Base-by-base conservation (phyloP, 1,140 invertebrate genomes). In the Hypothenemus hampei region DNA sequence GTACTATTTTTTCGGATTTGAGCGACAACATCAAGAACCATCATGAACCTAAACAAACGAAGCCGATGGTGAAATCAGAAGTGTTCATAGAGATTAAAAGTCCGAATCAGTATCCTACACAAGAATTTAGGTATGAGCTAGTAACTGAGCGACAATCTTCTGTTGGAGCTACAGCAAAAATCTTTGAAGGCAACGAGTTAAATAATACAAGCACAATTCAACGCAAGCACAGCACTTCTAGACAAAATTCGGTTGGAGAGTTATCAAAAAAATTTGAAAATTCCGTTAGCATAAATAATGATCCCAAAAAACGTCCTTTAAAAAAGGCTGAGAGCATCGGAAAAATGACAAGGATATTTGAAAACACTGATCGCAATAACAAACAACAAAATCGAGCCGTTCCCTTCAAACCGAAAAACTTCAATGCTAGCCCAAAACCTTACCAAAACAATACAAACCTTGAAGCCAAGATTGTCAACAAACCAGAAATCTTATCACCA, bases 51-150 rank as follows among this genome's bases (percentile, higher is more conserved):
- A 51, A 50, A 18, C 4, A 37, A n/a, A 37, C 40, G 33, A 49
- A 49, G 11, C 18, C 29, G 10, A 64, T 37, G 26, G 61, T 66
- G 8, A 68, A 64, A 52, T 65, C 59, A 24, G 67, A 69, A 49
- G 60, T 69, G 40, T 65, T 62, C 33, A 60, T 68, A n/a, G 44
- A 68, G 44, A 63, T 68, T 29, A 63, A 57, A 22, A 18, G 4
- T 13, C 13, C 26, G 21, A 22, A 31, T 26, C 39, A 33, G 13
- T 40, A 53, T 24, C 4, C 26, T 7, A 45, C 39, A 11, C 21
- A 53, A 36, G 21, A 43, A 18, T 47, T 53, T 24, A 36, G 57
- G 23, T 20, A 54, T 13, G 11, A 24, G 13, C 41, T 37, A 11
- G 31, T 55, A 3, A 44, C 52, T 41, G 7, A 15, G 16, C 15